Conservation (phyloP, 2,113 vertebrate genomes). For the Callorhinus ursinus region DNA sequence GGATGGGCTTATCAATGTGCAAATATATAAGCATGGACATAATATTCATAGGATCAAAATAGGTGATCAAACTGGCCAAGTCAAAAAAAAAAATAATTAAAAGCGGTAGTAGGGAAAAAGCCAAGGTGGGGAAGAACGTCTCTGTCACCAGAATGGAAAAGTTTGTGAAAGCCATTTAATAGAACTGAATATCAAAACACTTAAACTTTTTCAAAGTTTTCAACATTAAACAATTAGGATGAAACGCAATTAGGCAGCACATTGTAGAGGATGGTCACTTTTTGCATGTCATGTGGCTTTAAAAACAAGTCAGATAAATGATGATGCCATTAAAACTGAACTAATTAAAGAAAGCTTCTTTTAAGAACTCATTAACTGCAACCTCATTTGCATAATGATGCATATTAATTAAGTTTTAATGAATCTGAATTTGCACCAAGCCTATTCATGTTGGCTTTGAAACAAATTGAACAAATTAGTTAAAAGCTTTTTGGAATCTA, state of each 20-base stretch:
- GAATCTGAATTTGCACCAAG: constrained; percentile 99
- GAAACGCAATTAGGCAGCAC: constrained; percentile 87
- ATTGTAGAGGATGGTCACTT: constrained; percentile 91
- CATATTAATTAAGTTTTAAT: constrained; percentile 99
- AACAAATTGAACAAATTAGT: constrained; percentile 99
- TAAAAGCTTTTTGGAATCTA: constrained; percentile 99
- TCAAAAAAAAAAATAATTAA: constrained; percentile 63
- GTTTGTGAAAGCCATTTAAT: constrained; percentile 85
- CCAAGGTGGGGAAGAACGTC: constrained; percentile 46
- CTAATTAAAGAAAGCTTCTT: constrained; percentile 99
- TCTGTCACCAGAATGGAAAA: constrained; percentile 81
- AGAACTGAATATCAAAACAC: constrained; percentile 87
- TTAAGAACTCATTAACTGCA: constrained; percentile 99
- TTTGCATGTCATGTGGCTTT: constrained; percentile 96
- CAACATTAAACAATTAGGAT: constrained; percentile 89
- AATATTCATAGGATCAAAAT: background rate
- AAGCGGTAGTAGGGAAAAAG: constrained; percentile 66
- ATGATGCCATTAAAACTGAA: constrained; percentile 99
- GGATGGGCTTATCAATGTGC: background rate
- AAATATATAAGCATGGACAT: background rate
- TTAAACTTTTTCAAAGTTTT: constrained; percentile 89
- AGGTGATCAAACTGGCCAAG: background rate
- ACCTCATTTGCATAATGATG: constrained; percentile 99
- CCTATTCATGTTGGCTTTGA: constrained; percentile 99
- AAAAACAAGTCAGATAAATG: constrained; percentile 99